Conservation (phyloP, 2,888 invertebrate genomes). For the Cheilosia variabilis region DNA sequence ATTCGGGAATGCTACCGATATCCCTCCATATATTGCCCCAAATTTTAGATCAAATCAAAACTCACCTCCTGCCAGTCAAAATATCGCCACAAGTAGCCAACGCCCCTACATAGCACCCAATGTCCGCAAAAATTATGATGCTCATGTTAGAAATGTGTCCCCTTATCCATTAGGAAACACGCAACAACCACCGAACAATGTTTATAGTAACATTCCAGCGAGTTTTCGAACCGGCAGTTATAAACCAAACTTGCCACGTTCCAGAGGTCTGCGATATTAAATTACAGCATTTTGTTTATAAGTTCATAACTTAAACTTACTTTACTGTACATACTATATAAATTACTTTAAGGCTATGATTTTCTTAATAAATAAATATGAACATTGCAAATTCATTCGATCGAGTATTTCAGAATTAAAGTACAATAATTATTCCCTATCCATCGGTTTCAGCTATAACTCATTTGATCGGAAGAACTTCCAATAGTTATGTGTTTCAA, state of each 20-base stretch:
- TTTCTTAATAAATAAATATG: no score
- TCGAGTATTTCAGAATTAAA: no score
- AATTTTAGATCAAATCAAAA: conserved; percentile 77
- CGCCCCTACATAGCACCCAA: conserved; percentile 82
- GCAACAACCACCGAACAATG: conserved; percentile 28
- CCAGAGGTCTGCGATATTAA: conserved; percentile 82
- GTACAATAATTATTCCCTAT: no score
- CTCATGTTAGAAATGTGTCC: conserved; percentile 33
- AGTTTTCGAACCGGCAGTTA: conserved; percentile 77
- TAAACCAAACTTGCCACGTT: conserved; percentile 79
- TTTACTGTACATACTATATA: not conserved
- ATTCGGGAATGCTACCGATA: conserved; percentile 79
- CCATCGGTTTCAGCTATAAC: no score
- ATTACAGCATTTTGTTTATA: conserved; percentile 64
- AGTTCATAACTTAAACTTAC: not conserved
- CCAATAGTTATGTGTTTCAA: no score
- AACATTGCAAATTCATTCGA: no score
- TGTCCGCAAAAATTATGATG: conserved; percentile 78
- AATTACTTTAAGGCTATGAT: no score
- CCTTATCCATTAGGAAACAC: conserved; percentile 43
- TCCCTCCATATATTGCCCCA: conserved; percentile 81
- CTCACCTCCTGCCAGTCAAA: conserved; percentile 3
- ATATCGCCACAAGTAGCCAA: conserved; percentile 79
- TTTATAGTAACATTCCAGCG: conserved; percentile 70
- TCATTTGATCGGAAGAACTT: no score